Conservation (phyloP, 2,888 invertebrate species). For the Perizoma affinitatum region DNA sequence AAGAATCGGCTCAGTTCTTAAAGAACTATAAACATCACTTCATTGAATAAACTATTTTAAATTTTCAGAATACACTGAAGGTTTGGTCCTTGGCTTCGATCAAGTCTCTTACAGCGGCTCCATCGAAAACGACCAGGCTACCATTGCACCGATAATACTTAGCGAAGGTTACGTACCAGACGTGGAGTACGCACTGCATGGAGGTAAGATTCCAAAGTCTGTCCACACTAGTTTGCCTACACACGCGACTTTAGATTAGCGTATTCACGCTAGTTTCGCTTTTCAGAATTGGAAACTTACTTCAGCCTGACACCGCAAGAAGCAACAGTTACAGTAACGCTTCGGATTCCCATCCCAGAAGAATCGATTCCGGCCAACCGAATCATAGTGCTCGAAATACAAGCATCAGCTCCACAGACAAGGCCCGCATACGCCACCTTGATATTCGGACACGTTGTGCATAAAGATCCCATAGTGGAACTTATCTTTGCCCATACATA, state of each 20-base stretch:
- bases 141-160: conserved; percentile 41
- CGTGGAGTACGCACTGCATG: conserved; percentile 42
- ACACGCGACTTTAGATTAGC: conserved; percentile 36
- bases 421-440: not conserved
- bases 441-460: conserved; percentile 6
- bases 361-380: not conserved
- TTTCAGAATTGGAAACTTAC: conserved; percentile 29
- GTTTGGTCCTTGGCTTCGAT: conserved; percentile 41
- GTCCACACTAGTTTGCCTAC: not conserved
- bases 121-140: conserved; percentile 33
- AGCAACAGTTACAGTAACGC: conserved; percentile 15
- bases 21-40: too few species aligned
- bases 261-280: not conserved
- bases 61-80: conserved; percentile 13
- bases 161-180: conserved; percentile 41
- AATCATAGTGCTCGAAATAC: not conserved
- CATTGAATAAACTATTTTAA: too few species aligned
- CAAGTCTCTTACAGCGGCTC: conserved; percentile 43
- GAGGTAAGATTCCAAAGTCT: conserved; percentile 38
- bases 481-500: conserved; percentile 25
- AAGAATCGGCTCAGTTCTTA: too few species aligned
- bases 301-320: conserved; percentile 23
- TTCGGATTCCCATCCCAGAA: conserved; percentile 17
- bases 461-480: conserved; percentile 1
- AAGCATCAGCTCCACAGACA: conserved; percentile 2